Base-by-base conservation (phyloP, 2,888 invertebrate species). In the Troides oblongomaculatus region DNA sequence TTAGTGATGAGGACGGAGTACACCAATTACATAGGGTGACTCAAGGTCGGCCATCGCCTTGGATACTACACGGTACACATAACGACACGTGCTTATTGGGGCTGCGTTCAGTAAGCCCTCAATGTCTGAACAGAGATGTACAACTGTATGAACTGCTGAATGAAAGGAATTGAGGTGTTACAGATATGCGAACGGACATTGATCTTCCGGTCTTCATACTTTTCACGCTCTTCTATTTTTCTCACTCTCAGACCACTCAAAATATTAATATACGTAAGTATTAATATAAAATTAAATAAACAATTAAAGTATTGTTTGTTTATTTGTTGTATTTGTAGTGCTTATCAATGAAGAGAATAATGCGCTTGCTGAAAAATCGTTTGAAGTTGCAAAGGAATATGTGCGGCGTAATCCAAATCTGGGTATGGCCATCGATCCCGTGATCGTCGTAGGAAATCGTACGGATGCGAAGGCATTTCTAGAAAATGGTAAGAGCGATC, bases 301-400 rank as follows among this genome's bases (percentile, higher is more conserved):
- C 17, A n/a, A 36, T 21, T n/a, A 39, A 56, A 21, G 36, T n/a
- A n/a, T 17, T 23, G 23, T 23, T 57, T 21, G n/a, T 14, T 10
- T 46, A 17, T 30, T 43, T 39, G 60, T 69, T 71, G 68, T 53
- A 71, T 74, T 87, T 86, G 62, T 83, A 96, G 96, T 96, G 81
- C 94, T 95, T 78, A 94, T 96, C 64, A 96, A 96, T 79, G 96
- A 96, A 84, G 95, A 95, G 80, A 94, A 94, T 70, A 96, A 96
- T 82, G 93, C 94, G 63, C 92, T 95, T 39, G 96, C 96, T 5
- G 94, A 95, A 74, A 95, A 95, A 82, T 94, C 96, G 2, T 93
- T 96, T 64, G 95, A 95, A 76, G 95, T 95, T 25, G 96, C 95
- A 1, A 91, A 95, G 72, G 95, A 95, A 69, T 96, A 95, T 83